Evolutionary conservation across 2,797 vertebrate genomes (phyloP), one percentile per base, ranked within the genome.

Genomic region (Myotis findleyi): DNA sequence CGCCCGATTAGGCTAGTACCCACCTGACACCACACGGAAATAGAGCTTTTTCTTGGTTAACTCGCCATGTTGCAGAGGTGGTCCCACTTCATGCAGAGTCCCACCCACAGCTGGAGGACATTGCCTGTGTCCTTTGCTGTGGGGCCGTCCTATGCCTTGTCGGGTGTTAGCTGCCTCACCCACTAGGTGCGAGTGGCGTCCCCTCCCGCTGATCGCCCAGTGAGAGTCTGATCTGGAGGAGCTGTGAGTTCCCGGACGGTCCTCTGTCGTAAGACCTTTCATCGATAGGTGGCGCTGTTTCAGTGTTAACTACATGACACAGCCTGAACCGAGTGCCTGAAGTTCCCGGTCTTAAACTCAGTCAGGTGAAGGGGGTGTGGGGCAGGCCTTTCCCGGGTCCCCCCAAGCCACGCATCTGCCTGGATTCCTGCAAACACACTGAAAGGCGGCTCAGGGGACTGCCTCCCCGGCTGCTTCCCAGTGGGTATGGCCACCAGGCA

Each of bases 71-170:
- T 20, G 57, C 59, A 20, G 87, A 17, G 6, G 41, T 0, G 16
- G 12, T 17, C 33, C 16, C 36, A 11, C 23, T 76, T 18, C 20
- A 3, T 0, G 85, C 30, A 20, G 23, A n/a, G 27, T 68, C 87
- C 79, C 1, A 4, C 0, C 33, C 17, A 0, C 0, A 11, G 30
- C 16, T 12, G 9, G 4, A 17, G 6, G 44, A 36, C 30, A 0
- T 12, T 38, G 51, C 27, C 1, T 12, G 6, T 3, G 59, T 2
- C 5, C 87, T 62, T 57, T 18, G 27, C 4, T 11, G 11, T 10
- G n/a, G 27, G 33, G 47, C 5, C 0, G 0, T 17, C 30, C 9
- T 55, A 8, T 41, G 49, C 41, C 3, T 27, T 30, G 2, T 4
- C 8, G 55, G 51, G 3, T 33, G n/a, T 7, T 2, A 14, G 53